Percentiles rank a stretch among this genome's conserved stretches.
Conservation (phyloP, 92 coral and sea anemone genomes). For the Hydrozoanthus gracilis region DNA sequence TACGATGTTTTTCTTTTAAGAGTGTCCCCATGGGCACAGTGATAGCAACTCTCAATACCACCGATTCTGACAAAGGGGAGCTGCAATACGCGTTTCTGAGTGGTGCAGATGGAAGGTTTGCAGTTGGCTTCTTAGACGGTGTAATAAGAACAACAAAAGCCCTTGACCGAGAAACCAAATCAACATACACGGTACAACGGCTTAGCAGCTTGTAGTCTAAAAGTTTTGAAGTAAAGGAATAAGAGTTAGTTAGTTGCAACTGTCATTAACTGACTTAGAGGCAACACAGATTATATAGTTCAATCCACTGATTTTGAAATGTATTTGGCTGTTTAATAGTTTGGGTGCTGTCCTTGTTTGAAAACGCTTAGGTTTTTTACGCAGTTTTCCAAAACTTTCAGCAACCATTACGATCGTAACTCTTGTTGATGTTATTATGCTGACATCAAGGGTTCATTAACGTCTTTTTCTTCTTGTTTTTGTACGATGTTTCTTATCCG, state of each 20-base stretch:
- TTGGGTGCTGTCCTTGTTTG: too few relatives aligned
- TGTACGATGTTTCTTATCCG: too few relatives aligned
- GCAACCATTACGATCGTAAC: too few relatives aligned
- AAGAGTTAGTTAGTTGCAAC: not conserved
- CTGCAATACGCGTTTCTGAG: constrained; percentile 47
- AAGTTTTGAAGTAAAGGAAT: not conserved
- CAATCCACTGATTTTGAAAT: not conserved
- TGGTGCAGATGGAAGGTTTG: constrained; percentile 57
- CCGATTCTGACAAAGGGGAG: not conserved
- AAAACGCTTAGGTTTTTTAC: too few relatives aligned
- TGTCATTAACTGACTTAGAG: not conserved
- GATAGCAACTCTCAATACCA: constrained; percentile 49
- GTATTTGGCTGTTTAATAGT: not conserved
- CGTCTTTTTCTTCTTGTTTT: too few relatives aligned
- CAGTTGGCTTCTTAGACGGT: constrained; percentile 53
- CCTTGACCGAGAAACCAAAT: constrained; percentile 56
- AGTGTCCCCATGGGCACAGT: constrained; percentile 50
- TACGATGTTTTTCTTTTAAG: constrained; percentile 9
- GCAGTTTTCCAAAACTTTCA: too few relatives aligned
- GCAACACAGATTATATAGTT: too few relatives aligned
- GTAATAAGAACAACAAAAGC: constrained; percentile 18
- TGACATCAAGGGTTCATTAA: too few relatives aligned
- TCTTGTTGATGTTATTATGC: too few relatives aligned
- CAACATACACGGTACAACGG: constrained; percentile 45
- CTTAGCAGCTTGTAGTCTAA: not conserved